phyloP scores from a whole-genome alignment of 2,888 invertebrate species.

The Calameuta idolon region DNA sequence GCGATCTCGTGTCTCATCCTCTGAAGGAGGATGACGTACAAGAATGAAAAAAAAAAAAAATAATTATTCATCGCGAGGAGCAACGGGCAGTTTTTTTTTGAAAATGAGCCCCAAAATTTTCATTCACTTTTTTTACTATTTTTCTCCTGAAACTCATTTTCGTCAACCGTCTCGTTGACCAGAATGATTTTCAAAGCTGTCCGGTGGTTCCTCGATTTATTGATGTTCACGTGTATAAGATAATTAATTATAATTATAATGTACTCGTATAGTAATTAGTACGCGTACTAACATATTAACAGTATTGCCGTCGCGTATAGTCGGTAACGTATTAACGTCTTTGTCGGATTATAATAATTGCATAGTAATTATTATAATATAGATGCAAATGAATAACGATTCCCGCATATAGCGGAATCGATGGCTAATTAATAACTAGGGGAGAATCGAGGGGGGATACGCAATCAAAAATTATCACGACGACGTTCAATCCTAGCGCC shows the following conservation, averaged over 20 bases:
- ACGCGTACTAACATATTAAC: neutral
- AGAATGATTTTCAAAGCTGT: constrained; percentile 20
- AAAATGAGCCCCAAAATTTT: neutral
- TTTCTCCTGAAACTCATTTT: constrained; percentile 18
- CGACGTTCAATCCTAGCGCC: neutral
- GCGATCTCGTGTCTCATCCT: neutral
- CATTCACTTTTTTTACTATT: neutral
- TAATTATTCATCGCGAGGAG: neutral
- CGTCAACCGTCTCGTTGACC: constrained; percentile 15
- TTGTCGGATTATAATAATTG: neutral
- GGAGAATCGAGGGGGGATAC: neutral
- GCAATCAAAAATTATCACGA: neutral
- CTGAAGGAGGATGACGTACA: neutral
- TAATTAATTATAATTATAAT: neutral
- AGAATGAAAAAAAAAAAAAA: neutral
- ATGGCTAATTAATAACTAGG: neutral
- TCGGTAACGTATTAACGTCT: neutral
- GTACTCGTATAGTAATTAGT: neutral
- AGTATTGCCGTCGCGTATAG: neutral
- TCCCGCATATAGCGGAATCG: neutral
- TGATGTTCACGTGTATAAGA: neutral
- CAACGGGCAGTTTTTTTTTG: neutral
- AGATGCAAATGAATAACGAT: neutral
- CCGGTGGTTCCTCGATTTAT: constrained; percentile 13
- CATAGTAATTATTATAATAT: neutral